Conservation (phyloP, 2,113 vertebrate species). For the Prionailurus bengalensis region DNA sequence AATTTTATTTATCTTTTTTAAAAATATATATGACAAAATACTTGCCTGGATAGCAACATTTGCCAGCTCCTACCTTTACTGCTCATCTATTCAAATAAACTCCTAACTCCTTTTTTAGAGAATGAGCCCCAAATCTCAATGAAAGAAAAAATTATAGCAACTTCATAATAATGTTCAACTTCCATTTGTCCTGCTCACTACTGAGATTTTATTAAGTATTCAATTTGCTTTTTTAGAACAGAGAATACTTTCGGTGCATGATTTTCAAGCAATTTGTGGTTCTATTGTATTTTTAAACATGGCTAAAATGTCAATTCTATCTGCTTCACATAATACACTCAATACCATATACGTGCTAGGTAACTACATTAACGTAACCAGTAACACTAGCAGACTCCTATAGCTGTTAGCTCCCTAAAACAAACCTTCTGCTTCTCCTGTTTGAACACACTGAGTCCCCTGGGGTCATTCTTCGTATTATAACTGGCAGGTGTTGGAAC, state of each 20-base stretch:
- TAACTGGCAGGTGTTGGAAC: constrained; percentile 75
- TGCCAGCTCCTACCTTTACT: background rate
- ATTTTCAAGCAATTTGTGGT: constrained; percentile 6
- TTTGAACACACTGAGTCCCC: constrained; percentile 82
- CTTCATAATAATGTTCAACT: background rate
- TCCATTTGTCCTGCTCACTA: constrained; percentile 8
- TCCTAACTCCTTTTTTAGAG: background rate
- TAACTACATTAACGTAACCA: constrained; percentile 59
- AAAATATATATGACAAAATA: background rate
- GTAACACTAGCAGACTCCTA: constrained; percentile 61
- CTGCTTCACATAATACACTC: constrained; percentile 31
- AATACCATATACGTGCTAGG: constrained; percentile 13
- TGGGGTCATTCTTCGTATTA: constrained; percentile 81
- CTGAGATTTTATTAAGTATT: background rate
- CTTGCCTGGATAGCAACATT: background rate
- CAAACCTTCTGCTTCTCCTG: constrained; percentile 84
- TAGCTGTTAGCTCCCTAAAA: constrained; percentile 78
- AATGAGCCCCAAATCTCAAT: constrained; percentile 22
- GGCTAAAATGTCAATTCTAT: background rate
- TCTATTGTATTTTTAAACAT: background rate
- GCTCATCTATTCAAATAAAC: background rate
- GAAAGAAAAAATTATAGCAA: background rate
- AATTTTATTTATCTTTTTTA: background rate
- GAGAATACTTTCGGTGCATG: background rate
- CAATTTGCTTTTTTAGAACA: background rate